A percentile compares a stretch with the other conserved stretches of the same genome.
phyloP scores from a whole-genome alignment of 2,797 vertebrate genomes.

The Pangasius krempfi region DNA sequence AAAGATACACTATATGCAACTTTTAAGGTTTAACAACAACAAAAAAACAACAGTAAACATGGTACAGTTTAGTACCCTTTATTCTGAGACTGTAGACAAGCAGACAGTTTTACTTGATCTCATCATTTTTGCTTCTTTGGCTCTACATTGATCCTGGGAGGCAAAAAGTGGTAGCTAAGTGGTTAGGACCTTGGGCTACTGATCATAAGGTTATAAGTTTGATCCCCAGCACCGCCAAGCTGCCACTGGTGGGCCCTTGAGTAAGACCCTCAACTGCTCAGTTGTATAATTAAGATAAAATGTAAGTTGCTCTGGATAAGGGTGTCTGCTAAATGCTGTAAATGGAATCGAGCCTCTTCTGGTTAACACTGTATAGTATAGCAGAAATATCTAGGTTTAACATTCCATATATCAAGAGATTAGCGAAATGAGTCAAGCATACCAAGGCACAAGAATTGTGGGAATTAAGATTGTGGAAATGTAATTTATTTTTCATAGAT shows the following conservation, averaged over 20 bases:
- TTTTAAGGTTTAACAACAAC: background rate
- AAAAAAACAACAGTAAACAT: background rate
- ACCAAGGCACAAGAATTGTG: too few relatives aligned
- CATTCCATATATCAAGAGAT: background rate
- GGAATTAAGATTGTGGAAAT: background rate
- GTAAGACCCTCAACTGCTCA: too few relatives aligned
- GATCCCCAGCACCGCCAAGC: too few relatives aligned
- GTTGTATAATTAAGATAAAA: too few relatives aligned
- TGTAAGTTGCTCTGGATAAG: too few relatives aligned
- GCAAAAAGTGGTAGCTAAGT: too few relatives aligned
- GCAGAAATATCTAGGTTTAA: background rate
- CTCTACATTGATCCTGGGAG: background rate
- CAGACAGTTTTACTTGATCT: background rate
- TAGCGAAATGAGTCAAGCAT: background rate
- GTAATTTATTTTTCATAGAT: background rate
- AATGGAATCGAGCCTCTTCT: background rate
- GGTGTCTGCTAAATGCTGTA: too few relatives aligned
- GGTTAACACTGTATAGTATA: background rate
- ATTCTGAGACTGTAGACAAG: background rate
- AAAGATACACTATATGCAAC: background rate
- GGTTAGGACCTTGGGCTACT: too few relatives aligned
- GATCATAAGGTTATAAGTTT: too few relatives aligned
- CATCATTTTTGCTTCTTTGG: background rate
- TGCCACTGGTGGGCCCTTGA: too few relatives aligned
- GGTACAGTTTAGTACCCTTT: background rate